Evolutionary conservation across 1,140 invertebrate genomes (phyloP), one percentile per base, ranked within the genome.

Genomic region (Colletes latitarsis): DNA sequence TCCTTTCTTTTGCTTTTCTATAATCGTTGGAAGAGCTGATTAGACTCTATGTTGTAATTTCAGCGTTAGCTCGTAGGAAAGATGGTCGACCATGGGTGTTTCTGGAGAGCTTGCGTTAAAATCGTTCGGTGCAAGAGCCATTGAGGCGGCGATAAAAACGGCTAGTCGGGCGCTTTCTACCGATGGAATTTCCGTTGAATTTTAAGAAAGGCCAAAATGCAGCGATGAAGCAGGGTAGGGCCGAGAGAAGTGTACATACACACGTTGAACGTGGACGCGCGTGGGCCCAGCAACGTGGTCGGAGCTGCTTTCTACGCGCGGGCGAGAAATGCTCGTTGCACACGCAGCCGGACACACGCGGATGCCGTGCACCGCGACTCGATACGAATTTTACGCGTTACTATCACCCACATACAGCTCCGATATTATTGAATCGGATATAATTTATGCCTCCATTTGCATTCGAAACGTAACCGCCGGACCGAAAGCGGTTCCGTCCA

Each of bases 291-390:
- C 81, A 87, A 91, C 90, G 90, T 90, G 88, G 89, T 82, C 82
- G 82, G 77, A 84, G 81, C 84, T 85, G 89, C 88, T 91, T 91
- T 91, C 90, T 90, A 90, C 83, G 83, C 84, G 89, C 78, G 79
- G 78, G 78, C 78, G 69, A 57, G 82, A 76, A 81, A 82, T 60
- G 78, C 21, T 53, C 60, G 63, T 82, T 75, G 83, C 64, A 52
- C 63, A 68, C 46, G 72, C 53, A 53, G 75, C 75, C 57, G 21
- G 17, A 41, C 53, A 58, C 53, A 52, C 77, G 21, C 21, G 67
- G 19, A 55, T 69, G 53, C 12, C 53, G 21, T 49, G 43, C 64
- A 41, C 43, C 55, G 67, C 46, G 58, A 6, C 21, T 4, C 39
- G 77, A 58, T 52, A 67, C 77, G n/a, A 66, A 80, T 80, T 80